Base-by-base conservation (phyloP, 2,113 vertebrate species). In the Anarhynchus alexandrinus region DNA sequence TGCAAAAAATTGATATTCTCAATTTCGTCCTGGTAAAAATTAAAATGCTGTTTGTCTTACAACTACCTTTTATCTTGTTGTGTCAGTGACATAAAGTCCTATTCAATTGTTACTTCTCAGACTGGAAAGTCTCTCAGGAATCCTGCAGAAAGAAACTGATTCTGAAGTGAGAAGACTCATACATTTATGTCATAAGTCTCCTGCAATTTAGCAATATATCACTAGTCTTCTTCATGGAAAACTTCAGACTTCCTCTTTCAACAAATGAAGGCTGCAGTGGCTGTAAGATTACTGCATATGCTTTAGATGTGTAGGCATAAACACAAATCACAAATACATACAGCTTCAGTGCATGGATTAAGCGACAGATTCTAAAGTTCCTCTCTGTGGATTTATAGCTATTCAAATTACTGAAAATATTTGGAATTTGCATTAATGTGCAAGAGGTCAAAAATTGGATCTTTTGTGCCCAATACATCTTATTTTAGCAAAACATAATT, bases 11-110 rank as follows among this genome's bases (percentile, higher is more conserved):
- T 52, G 42, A 79, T 54, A 64, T 54, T 59, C 88, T 92, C 32
- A 34, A 17, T 94, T 94, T 95, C 47, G 87, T 22, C n/a, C 29
- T 57, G 2, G 23, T 94, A 65, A 91, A 96, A 93, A 89, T 78
- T 73, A 88, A 96, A 84, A 88, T 69, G 22, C 9, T 74, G 2
- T 64, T 81, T 95, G 55, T 93, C 64, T 88, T 86, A 34, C 11
- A 80, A 21, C 40, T 64, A 6, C 27, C 6, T 73, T 89, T 57
- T 85, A 5, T 71, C 89, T 77, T 34, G 5, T 67, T 93, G 45
- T 89, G n/a, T 74, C n/a, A 70, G 40, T 4, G 17, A 73, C 30
- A 61, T 66, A 43, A 5, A 58, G 20, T 82, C 51, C 15, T 69
- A 59, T 21, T 73, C 49, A 77, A 22, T 72, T 81, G 54, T 84